Evolutionary conservation across 2,797 vertebrate genomes (phyloP).

Genomic region (Pampus argenteus): DNA sequence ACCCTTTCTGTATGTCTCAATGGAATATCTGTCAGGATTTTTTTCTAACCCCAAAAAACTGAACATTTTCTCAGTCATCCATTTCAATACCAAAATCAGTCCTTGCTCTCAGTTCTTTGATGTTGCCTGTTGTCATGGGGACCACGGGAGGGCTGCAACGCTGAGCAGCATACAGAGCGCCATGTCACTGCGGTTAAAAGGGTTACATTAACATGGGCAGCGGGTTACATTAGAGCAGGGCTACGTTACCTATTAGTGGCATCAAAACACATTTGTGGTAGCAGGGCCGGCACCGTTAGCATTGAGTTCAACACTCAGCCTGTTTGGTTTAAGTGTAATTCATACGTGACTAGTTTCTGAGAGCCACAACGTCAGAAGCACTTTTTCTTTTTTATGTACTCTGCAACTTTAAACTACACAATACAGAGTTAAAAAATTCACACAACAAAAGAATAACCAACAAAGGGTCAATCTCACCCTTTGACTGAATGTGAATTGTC

Average conservation of each 20-base stretch:
- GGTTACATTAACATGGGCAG: slow-evolving; percentile 67
- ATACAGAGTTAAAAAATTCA: background rate
- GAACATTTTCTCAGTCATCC: slow-evolving; percentile 8
- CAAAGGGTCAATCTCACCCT: slow-evolving; percentile 14
- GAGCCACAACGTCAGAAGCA: slow-evolving; percentile 35
- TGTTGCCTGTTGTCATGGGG: slow-evolving; percentile 72
- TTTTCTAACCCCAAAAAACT: slow-evolving; percentile 5
- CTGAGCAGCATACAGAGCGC: slow-evolving; percentile 61
- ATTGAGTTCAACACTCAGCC: slow-evolving; percentile 58
- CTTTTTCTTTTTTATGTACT: slow-evolving; percentile 14
- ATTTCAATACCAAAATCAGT: slow-evolving; percentile 32
- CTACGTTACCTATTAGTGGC: slow-evolving; percentile 67
- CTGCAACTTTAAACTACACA: slow-evolving; percentile 12
- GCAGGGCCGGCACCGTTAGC: slow-evolving; percentile 45
- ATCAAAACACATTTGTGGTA: slow-evolving; percentile 67
- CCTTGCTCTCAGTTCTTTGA: slow-evolving; percentile 56
- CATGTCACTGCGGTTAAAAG: slow-evolving; percentile 71
- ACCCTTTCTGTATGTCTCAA: background rate
- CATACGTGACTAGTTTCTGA: slow-evolving; percentile 49
- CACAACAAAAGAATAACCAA: slow-evolving; percentile 16
- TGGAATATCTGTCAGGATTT: slow-evolving; percentile 19
- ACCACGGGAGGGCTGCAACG: slow-evolving; percentile 41
- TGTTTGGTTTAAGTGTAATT: slow-evolving; percentile 56
- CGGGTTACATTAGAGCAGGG: slow-evolving; percentile 66
- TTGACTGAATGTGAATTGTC: slow-evolving; percentile 28